phyloP scores from a whole-genome alignment of 1,140 invertebrate species.

The Bombus haemorrhoidalis region DNA sequence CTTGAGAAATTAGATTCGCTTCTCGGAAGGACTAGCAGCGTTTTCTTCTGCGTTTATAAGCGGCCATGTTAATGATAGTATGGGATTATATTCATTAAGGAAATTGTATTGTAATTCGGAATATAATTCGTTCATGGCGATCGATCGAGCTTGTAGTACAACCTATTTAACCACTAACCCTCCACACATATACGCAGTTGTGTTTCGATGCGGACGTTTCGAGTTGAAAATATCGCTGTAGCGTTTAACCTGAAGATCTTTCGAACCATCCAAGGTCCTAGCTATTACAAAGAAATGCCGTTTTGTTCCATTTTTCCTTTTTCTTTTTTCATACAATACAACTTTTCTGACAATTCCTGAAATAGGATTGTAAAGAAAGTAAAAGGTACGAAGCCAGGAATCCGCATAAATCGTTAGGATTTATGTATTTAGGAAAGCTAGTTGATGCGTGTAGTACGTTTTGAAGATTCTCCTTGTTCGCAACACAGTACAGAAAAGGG shows the following conservation, averaged over 20 bases:
- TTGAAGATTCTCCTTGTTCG: too few relatives aligned
- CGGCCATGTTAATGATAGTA: neutral
- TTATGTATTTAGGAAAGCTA: too few relatives aligned
- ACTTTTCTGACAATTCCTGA: too few relatives aligned
- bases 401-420: too few relatives aligned
- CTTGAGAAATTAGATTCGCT: conserved; percentile 14
- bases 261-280: too few relatives aligned
- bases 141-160: neutral
- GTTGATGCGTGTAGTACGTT: too few relatives aligned
- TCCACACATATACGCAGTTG: neutral
- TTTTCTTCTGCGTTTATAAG: neutral
- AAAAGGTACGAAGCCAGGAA: too few relatives aligned
- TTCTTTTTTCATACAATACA: neutral
- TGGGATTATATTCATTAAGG: neutral
- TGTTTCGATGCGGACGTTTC: neutral
- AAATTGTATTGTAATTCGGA: neutral
- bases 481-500: too few relatives aligned
- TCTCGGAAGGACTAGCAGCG: neutral
- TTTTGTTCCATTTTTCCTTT: neutral
- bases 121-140: neutral
- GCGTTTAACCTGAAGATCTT: too few relatives aligned
- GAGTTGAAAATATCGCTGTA: too few relatives aligned
- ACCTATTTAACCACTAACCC: neutral
- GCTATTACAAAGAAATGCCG: too few relatives aligned
- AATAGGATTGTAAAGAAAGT: too few relatives aligned